Evolutionary conservation across 92 coral and sea anemone species (phyloP).

Genomic region (Porites rus): DNA sequence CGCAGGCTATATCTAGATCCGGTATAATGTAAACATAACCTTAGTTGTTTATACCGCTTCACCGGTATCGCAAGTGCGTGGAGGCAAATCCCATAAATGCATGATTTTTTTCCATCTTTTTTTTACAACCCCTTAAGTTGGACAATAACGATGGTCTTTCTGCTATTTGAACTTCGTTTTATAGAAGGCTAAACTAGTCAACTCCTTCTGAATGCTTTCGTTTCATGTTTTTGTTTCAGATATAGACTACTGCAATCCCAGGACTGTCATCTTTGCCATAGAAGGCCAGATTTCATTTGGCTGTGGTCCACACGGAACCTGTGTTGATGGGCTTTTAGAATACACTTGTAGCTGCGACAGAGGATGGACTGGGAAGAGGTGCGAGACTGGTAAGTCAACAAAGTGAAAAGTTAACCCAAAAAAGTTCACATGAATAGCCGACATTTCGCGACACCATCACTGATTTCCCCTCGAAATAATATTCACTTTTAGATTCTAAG

Average conservation of each 20-base stretch:
- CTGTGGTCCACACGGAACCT: conserved; percentile 89
- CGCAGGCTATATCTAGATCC: no score
- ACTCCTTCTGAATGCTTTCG: neutral
- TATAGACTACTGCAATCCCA: conserved; percentile 93
- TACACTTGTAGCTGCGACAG: conserved; percentile 80
- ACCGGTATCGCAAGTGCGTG: no score
- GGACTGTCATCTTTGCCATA: conserved; percentile 60
- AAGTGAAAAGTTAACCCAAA: neutral
- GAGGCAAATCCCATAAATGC: no score
- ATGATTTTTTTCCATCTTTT: no score
- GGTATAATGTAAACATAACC: no score
- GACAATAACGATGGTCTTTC: neutral
- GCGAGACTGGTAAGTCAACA: conserved; percentile 69
- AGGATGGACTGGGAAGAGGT: conserved; percentile 88
- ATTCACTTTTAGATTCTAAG: no score
- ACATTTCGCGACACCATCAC: no score
- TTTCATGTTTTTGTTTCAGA: conserved; percentile 45
- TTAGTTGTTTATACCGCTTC: no score
- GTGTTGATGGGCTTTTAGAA: conserved; percentile 70
- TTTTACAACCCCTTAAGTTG: no score
- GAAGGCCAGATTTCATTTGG: conserved; percentile 81
- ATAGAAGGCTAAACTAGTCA: neutral
- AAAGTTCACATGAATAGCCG: no score
- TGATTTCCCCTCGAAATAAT: no score
- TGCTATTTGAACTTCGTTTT: neutral